Base-by-base conservation (phyloP, 2,797 vertebrate genomes). In the Neosilurus mollespiculum region DNA sequence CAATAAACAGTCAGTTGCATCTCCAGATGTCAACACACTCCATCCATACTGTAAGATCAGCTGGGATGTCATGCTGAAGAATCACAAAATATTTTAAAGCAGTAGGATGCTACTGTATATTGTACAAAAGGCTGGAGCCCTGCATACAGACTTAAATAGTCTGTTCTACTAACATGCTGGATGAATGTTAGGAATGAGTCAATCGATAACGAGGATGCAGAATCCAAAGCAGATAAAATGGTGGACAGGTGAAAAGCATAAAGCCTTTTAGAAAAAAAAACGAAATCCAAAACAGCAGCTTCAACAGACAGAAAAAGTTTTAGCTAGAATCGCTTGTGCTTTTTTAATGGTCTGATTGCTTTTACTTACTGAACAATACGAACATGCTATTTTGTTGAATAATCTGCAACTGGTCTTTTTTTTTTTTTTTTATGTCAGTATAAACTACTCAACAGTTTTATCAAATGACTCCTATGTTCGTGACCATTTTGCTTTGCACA, bases 1-100 rank as follows among this genome's bases (percentile, higher is more conserved):
- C 91, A 92, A 86, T 80, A 91, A 87, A 78, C 89, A 84, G 80
- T 87, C 86, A 43, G 34, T 62, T 30, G 18, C 70, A 65, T 65
- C 51, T 73, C 65, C 53, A 59, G 56, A 75, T 73, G 66, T 43
- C 9, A 56, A 43, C 24, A 34, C 14, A 76, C 62, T 43, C 81
- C 56, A 59, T 67, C 59, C 22, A 67, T 37, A 76, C 78, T 81
- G 71, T 24, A 54, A 62, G 26, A 8, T 59, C 75, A 67, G 56
- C 43, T 69, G 37, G 14, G 26, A 61, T 43, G n/a, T 73, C 75
- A 81, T 82, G 75, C 69, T 73, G 54, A 79, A 72, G 61, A 66
- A 51, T 61, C 65, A 61, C 14, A 0, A n/a, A 75, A 70, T 26
- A 64, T 30, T 72, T 84, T 16, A 80, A 73, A 58, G 61, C 54